Conservation (phyloP, 2,113 vertebrate species). For the Istiophorus platypterus region DNA sequence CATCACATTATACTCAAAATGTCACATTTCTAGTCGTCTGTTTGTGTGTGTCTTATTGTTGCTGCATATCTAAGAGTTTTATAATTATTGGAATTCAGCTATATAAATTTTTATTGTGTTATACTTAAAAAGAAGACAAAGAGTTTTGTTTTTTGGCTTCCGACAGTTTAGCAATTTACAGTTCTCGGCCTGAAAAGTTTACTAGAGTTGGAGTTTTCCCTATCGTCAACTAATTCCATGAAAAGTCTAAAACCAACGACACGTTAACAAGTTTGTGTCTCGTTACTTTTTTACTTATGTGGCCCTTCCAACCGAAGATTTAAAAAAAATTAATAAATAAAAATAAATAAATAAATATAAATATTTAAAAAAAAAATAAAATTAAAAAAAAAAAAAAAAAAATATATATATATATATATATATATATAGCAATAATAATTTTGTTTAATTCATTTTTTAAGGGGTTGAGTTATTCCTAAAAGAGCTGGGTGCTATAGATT, state of each 20-base stretch:
- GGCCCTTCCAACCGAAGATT: too few species aligned
- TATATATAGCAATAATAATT: too few species aligned
- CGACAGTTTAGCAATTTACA: background rate
- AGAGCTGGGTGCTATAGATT: background rate
- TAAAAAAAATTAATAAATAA: too few species aligned
- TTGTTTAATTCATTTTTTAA: too few species aligned
- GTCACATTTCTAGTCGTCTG: background rate
- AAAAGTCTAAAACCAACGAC: background rate
- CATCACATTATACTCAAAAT: background rate
- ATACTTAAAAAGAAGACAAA: background rate
- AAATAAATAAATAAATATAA: too few species aligned
- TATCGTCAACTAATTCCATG: conserved; percentile 9
- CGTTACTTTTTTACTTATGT: background rate
- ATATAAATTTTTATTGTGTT: background rate
- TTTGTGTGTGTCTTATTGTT: background rate
- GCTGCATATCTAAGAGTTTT: background rate
- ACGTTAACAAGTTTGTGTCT: background rate
- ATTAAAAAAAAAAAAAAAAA: too few species aligned
- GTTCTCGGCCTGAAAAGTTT: background rate
- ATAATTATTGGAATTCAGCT: background rate
- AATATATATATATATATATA: too few species aligned
- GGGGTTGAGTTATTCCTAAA: too few species aligned
- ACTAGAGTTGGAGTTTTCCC: background rate
- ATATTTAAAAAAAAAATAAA: too few species aligned
- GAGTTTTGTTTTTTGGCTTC: background rate